These are phyloP conservation scores for Bruchidius siliquastri DNA, from an alignment of 2,888 invertebrate species.

Conservation along the genomic window DNA sequence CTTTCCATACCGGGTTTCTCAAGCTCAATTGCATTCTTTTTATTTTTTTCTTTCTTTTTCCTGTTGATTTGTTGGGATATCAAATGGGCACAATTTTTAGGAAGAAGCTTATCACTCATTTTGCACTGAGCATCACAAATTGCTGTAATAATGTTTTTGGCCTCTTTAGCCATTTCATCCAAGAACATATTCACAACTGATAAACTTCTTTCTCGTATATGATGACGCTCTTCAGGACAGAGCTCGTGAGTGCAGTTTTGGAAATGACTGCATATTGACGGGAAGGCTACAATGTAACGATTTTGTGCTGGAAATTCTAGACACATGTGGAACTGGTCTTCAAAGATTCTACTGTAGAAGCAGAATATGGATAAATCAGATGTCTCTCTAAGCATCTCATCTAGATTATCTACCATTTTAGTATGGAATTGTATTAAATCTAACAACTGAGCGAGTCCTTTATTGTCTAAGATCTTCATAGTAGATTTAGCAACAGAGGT, in stretches of 20 bases:
- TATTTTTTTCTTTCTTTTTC: slow-evolving; percentile 89
- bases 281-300: slow-evolving; percentile 96
- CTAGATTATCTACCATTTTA: slow-evolving; percentile 95
- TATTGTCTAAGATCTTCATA: slow-evolving; percentile 74
- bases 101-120: slow-evolving; percentile 90
- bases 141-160: slow-evolving; percentile 96
- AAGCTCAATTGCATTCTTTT: slow-evolving; percentile 80
- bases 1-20: slow-evolving; percentile 95
- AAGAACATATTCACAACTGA: slow-evolving; percentile 96
- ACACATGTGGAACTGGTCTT: slow-evolving; percentile 98
- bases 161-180: slow-evolving; percentile 98
- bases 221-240: slow-evolving; percentile 97
- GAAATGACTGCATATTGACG: slow-evolving; percentile 95
- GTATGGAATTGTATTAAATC: slow-evolving; percentile 97
- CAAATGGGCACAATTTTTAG: slow-evolving; percentile 91
- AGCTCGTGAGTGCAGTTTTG: slow-evolving; percentile 96
- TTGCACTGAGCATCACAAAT: slow-evolving; percentile 98
- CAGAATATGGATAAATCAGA: slow-evolving; percentile 97
- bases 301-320: slow-evolving; percentile 98
- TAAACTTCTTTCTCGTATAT: slow-evolving; percentile 90
- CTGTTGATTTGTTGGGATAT: slow-evolving; percentile 84
- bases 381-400: slow-evolving; percentile 94
- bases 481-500: slow-evolving; percentile 81
- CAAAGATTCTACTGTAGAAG: slow-evolving; percentile 94
- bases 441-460: slow-evolving; percentile 83